Evolutionary conservation across 2,797 vertebrate species (phyloP), one percentile per base, ranked within the genome.

Genomic region (Epinephelus coioides): DNA sequence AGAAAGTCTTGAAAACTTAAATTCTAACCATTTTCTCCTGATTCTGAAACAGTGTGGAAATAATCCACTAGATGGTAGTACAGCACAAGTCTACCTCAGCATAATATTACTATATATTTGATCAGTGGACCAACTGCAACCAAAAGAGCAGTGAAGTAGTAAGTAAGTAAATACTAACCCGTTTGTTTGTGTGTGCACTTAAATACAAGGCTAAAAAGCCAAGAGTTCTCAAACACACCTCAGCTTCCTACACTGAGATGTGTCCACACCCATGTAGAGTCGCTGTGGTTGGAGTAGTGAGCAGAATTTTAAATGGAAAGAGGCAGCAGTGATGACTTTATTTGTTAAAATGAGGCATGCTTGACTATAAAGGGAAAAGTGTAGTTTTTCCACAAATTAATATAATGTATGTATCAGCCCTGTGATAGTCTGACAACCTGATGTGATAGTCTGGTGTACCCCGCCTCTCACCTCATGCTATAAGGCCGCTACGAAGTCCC

Each of bases 51-150:
- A 2, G 18, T 13, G 3, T 6, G 3, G 0, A 23, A 73, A 2
- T 17, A 2, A 3, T 57, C 76, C 87, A 88, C 73, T 46, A 87
- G 87, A 69, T 80, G 87, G 81, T 78, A 77, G 1, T 50, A 25
- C 49, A 66, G 34, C 10, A 65, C 54, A 79, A 53, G 5, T 10
- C 13, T 62, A 4, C 12, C 11, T 15, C 5, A 25, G 23, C 7
- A 25, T n/a, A 12, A 27, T 27, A 1, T 47, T 6, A 57, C 38
- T 38, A 6, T 10, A 73, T 0, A 6, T 44, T 14, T 55, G 8
- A 51, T 30, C 11, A 0, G 4, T 3, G 12, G 9, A 23, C 3
- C 6, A n/a, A 17, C 21, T 62, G 19, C 9, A 65, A 47, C 14
- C 0, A 8, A 56, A 2, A 51, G 8, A 44, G n/a, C 8, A 30